phyloP scores from a whole-genome alignment of 2,888 invertebrate genomes.

The Dryomyza anilis region DNA sequence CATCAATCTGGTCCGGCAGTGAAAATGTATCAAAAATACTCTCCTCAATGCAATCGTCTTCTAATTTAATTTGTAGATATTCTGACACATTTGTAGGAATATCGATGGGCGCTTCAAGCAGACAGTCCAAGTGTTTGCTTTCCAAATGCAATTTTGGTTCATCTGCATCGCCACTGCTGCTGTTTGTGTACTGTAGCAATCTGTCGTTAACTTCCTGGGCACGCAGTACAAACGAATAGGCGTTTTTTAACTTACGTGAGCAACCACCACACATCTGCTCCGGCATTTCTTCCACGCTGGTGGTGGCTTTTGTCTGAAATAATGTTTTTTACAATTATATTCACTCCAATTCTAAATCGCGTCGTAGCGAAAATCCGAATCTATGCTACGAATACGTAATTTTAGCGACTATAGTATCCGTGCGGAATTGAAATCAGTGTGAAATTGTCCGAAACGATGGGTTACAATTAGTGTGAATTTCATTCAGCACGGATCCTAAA shows the following conservation, averaged over 20 bases:
- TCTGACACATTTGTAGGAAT: slow-evolving; percentile 37
- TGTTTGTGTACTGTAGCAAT: slow-evolving; percentile 31
- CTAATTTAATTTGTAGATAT: slow-evolving; percentile 21
- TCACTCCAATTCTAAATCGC: too few species aligned
- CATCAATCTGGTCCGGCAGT: background rate
- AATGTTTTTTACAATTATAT: background rate
- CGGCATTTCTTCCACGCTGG: slow-evolving; percentile 39
- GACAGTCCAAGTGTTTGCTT: slow-evolving; percentile 40
- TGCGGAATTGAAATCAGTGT: too few species aligned
- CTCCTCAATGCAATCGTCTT: slow-evolving; percentile 5
- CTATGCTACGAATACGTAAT: too few species aligned
- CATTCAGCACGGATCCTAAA: too few species aligned
- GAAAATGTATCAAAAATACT: background rate
- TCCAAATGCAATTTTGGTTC: background rate
- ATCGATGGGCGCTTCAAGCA: slow-evolving; percentile 50
- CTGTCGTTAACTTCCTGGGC: slow-evolving; percentile 42
- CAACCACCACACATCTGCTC: slow-evolving; percentile 44
- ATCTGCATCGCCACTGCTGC: background rate
- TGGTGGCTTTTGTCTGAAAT: slow-evolving; percentile 12
- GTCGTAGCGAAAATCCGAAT: too few species aligned
- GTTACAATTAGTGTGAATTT: too few species aligned
- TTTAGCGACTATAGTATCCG: too few species aligned
- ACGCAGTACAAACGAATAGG: slow-evolving; percentile 46
- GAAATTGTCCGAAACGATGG: too few species aligned
- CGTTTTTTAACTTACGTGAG: slow-evolving; percentile 41